Evolutionary conservation across 1,140 invertebrate species (phyloP), one percentile per base, ranked within the genome.

Genomic region (Anadara kagoshimensis): DNA sequence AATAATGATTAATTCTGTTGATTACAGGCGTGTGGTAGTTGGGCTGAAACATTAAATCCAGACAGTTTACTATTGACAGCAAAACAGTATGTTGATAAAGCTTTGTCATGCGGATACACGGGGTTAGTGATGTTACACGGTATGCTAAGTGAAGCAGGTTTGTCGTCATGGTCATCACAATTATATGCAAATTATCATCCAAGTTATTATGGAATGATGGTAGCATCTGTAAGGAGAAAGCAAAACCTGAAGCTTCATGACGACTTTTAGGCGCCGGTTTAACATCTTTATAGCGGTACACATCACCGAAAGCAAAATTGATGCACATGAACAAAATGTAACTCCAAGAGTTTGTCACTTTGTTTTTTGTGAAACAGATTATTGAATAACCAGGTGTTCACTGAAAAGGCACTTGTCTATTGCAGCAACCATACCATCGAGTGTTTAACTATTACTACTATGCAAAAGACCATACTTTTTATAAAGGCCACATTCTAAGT

Each of bases 131-230:
- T 79, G 76, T 63, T 81, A 26, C 81, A 83, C 53, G 81, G 81
- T 10, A 62, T 78, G 56, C 57, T 73, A 20, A 20, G 62, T 24
- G 65, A 68, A 56, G 70, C 54, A 18, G 45, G 61, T 10, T 29
- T 75, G 29, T 67, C 47, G 36, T 71, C 64, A 56, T 83, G 81
- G 81, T 43, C 24, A 47, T 58, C 77, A 14, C 51, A 61, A 8
- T 51, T 83, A 14, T 47, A 68, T 36, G 81, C 73, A 45, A 83
- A 83, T 69, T 71, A 78, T 53, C 79, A 83, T 59, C 81, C 81
- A 10, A 81, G 78, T 69, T 83, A 83, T 65, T 83, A 81, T 49
- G 81, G 81, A 24, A 83, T 83, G 81, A 77, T 83, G 81, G 75
- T 83, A 8, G 81, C 81, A 4, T 69, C 68, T 8, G 78, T 82